These are phyloP conservation scores for Clepsis dumicolana DNA, from an alignment of 2,888 invertebrate genomes.

Conservation along the genomic window DNA sequence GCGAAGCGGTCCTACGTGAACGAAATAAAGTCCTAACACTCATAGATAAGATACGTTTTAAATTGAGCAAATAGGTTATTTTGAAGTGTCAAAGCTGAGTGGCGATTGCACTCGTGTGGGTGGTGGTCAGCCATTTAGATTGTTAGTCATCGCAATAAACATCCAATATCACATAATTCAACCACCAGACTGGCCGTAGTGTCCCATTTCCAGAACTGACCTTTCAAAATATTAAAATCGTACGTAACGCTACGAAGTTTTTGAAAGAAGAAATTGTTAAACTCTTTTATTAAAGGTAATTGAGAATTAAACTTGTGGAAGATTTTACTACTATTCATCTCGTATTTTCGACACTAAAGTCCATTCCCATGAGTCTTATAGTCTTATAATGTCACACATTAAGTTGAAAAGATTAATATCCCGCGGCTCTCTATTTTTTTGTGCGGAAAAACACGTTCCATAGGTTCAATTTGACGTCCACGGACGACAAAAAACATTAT, in stretches of 20 bases:
- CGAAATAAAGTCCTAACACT: constrained; percentile 44
- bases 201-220: constrained; percentile 47
- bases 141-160: constrained; percentile 78
- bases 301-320: not conserved
- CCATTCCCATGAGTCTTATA: no score
- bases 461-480: no score
- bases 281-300: not conserved
- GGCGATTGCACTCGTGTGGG: constrained; percentile 74
- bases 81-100: constrained; percentile 64
- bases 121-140: constrained; percentile 67
- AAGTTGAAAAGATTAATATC: no score
- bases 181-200: constrained; percentile 64
- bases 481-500: not conserved
- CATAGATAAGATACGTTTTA: constrained; percentile 44
- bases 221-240: constrained; percentile 32
- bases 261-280: not conserved
- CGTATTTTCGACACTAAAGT: no score
- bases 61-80: constrained; percentile 46
- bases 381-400: no score
- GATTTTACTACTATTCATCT: no score
- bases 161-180: constrained; percentile 73
- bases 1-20: constrained; percentile 1
- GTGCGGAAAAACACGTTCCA: not conserved
- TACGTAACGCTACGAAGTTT: constrained; percentile 16
- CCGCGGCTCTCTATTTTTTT: no score